Evolutionary conservation across 2,888 invertebrate species (phyloP), one percentile per base, ranked within the genome.

Genomic region (Thecophora atra): DNA sequence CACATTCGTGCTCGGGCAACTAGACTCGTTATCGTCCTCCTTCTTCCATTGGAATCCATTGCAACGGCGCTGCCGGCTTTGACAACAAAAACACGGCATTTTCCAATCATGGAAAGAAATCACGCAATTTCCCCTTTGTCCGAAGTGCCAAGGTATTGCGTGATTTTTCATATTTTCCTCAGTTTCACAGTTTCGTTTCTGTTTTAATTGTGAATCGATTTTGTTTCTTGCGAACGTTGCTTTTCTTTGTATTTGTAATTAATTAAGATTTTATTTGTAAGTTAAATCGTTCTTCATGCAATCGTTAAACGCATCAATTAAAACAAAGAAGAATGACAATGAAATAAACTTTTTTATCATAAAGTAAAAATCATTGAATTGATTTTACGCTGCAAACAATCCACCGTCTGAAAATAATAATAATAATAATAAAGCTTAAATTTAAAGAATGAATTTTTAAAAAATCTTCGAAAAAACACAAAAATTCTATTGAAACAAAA

Each of bases 291-390:
- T 68, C 47, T 37, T 37, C 37, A 8, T 37, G 37, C 37, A 37
- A 2, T 37, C 37, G 37, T 37, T 37, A 11, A 37, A 37, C n/a
- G n/a, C n/a, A 37, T 37, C 37, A 37, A 37, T 6, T 37, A 37
- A 68, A 68, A 13, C 44, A 58, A 70, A 42, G 30, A 62, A 42
- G 66, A 30, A 66, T 65, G 51, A 66, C 7, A 51, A 4, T 37
- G 58, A 62, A 26, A 37, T 11, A 37, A 37, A 37, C 37, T 37
- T 70, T 72, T 70, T 73, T 74, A 72, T 72, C 58, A 74, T 74
- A 74, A 72, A 74, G 75, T 75, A 73, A 73, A 74, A 75, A 71
- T 72, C 80, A 80, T 81, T 81, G 79, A 79, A 82, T 79, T 79
- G 78, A 81, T 82, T 81, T 81, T 70, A 70, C 70, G 21, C 63